Evolutionary conservation across 2,888 invertebrate genomes (phyloP).

Genomic region (Sylvicola fuscatus): DNA sequence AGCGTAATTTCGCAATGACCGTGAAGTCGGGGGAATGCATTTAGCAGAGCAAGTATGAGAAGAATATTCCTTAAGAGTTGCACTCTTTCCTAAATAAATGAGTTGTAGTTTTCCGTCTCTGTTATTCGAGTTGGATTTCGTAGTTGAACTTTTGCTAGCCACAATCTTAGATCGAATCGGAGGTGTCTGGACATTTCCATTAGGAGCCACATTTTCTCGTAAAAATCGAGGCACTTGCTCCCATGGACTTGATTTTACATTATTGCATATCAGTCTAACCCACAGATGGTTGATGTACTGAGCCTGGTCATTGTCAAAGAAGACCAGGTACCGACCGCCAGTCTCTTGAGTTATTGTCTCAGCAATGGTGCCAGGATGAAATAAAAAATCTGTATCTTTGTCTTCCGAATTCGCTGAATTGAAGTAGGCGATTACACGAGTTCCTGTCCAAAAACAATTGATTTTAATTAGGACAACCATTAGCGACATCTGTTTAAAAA

Average conservation of each 20-base stretch:
- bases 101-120: slow-evolving; percentile 32
- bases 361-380: slow-evolving; percentile 23
- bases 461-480: too few species aligned
- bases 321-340: slow-evolving; percentile 46
- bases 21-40: slow-evolving; percentile 32
- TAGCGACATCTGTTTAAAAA: too few species aligned
- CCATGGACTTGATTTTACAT: slow-evolving; percentile 52
- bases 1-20: slow-evolving; percentile 49
- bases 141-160: too few species aligned
- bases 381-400: slow-evolving; percentile 11
- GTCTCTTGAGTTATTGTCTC: slow-evolving; percentile 23
- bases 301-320: slow-evolving; percentile 86
- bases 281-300: slow-evolving; percentile 57
- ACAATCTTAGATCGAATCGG: too few species aligned
- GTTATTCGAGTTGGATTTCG: too few species aligned
- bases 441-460: slow-evolving; percentile 28
- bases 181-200: too few species aligned
- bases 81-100: slow-evolving; percentile 47
- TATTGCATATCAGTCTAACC: slow-evolving; percentile 48
- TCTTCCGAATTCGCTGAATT: slow-evolving; percentile 16
- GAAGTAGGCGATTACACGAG: slow-evolving; percentile 67
- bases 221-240: slow-evolving; percentile 72
- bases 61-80: slow-evolving; percentile 33
- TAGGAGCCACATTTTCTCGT: too few species aligned
- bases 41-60: slow-evolving; percentile 43